A percentile compares a stretch with the other conserved stretches of the same genome.
Conservation (phyloP, 2,797 vertebrate genomes). For the Dallia pectoralis region DNA sequence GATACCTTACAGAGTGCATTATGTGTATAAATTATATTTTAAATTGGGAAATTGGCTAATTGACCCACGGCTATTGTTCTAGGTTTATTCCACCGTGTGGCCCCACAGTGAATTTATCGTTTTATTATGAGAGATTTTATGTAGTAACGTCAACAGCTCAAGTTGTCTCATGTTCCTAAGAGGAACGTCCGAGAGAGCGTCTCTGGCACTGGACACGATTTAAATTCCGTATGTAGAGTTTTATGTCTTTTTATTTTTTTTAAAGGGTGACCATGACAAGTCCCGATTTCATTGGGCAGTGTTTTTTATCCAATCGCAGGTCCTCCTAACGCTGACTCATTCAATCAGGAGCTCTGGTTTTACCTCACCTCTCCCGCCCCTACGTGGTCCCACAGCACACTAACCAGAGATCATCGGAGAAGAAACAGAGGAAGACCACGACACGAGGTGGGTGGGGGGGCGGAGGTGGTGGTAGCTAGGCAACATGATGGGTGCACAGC, state of each 20-base stretch:
- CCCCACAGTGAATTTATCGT: not conserved
- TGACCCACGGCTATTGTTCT: not conserved
- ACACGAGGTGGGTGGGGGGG: conserved; percentile 26
- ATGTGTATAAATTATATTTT: not conserved
- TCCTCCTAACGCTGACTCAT: not conserved
- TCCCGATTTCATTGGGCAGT: not conserved
- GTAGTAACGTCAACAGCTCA: not conserved
- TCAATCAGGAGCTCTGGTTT: not conserved
- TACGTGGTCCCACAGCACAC: conserved; percentile 25
- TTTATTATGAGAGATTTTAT: not conserved
- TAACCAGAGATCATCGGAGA: conserved; percentile 32
- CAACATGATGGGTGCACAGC: conserved; percentile 18
- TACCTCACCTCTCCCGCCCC: not conserved
- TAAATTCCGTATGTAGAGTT: not conserved
- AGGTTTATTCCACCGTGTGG: not conserved
- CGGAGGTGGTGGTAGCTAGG: conserved; percentile 9
- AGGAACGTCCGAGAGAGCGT: not conserved
- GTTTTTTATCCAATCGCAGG: not conserved
- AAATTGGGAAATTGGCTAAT: not conserved
- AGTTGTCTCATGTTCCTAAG: not conserved
- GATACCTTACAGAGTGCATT: not conserved
- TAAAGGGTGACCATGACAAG: not conserved
- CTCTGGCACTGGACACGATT: not conserved
- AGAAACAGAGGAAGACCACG: conserved; percentile 42
- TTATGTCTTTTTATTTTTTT: not conserved